phyloP scores from a whole-genome alignment of 2,888 invertebrate species.

The Pseudococcus longispinus region DNA sequence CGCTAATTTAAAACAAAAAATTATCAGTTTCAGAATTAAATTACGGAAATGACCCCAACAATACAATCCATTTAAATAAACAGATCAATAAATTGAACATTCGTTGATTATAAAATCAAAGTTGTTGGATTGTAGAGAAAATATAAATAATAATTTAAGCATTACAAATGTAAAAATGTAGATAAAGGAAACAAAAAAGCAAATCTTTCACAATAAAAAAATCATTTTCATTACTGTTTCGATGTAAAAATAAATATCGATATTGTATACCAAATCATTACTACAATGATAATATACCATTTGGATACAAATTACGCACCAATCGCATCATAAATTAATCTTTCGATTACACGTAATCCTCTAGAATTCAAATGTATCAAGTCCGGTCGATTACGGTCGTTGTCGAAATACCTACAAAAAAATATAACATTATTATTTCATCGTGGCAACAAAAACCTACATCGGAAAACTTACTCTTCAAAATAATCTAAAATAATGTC shows the following conservation, averaged over 20 bases:
- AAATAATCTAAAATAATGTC: background rate
- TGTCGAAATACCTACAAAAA: slow-evolving; percentile 55
- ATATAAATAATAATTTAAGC: background rate
- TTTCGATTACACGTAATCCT: slow-evolving; percentile 56
- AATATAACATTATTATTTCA: background rate
- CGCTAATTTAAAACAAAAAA: background rate
- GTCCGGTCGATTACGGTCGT: slow-evolving; percentile 51
- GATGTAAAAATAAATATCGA: background rate
- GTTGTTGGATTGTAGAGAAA: background rate
- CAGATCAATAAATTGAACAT: background rate
- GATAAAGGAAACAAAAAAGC: background rate
- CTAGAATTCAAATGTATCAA: slow-evolving; percentile 58
- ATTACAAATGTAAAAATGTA: background rate
- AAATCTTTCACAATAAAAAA: background rate
- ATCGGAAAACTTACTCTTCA: slow-evolving; percentile 4
- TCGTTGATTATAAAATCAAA: background rate
- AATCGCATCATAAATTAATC: slow-evolving; percentile 33
- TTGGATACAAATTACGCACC: background rate
- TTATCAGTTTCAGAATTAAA: background rate
- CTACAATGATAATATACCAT: background rate
- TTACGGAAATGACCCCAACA: background rate
- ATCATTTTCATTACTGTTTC: background rate
- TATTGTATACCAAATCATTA: background rate
- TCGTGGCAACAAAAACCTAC: background rate
- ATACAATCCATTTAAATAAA: background rate